Conservation (phyloP, 2,113 vertebrate genomes). For the Gallinago media region DNA sequence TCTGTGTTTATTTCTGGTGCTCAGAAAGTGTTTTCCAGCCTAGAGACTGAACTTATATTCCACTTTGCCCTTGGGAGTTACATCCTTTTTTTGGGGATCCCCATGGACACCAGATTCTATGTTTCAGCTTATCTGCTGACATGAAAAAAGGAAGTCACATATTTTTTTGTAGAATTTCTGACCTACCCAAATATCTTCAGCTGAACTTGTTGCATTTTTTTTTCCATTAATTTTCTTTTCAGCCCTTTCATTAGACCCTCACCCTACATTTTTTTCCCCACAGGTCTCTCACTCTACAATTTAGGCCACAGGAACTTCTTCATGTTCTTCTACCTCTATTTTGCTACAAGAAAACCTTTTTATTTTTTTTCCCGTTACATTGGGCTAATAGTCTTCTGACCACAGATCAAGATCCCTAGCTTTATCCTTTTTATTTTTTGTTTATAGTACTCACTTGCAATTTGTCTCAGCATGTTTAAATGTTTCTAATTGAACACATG, state of each 20-base stretch:
- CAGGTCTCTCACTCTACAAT: background rate
- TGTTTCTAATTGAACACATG: background rate
- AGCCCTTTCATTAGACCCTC: background rate
- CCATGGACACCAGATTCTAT: background rate
- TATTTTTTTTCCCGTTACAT: background rate
- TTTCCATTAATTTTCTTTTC: background rate
- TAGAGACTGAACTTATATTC: background rate
- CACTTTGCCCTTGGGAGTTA: background rate
- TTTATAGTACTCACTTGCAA: background rate
- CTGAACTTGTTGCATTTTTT: background rate
- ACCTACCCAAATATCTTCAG: background rate
- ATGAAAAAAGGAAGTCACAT: background rate
- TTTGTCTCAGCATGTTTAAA: background rate
- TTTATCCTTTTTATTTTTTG: background rate
- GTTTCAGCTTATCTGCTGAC: background rate
- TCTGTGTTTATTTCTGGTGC: background rate
- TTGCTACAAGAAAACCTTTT: background rate
- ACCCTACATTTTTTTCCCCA: background rate
- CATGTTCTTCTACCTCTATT: background rate
- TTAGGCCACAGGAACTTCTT: background rate
- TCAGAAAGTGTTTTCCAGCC: background rate
- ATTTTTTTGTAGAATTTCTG: background rate
- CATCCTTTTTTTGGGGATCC: fast-evolving
- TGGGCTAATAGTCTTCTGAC: background rate
- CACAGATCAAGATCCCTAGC: background rate